Evolutionary conservation across 2,888 invertebrate species (phyloP).

Genomic region (Scaptomyza parva): DNA sequence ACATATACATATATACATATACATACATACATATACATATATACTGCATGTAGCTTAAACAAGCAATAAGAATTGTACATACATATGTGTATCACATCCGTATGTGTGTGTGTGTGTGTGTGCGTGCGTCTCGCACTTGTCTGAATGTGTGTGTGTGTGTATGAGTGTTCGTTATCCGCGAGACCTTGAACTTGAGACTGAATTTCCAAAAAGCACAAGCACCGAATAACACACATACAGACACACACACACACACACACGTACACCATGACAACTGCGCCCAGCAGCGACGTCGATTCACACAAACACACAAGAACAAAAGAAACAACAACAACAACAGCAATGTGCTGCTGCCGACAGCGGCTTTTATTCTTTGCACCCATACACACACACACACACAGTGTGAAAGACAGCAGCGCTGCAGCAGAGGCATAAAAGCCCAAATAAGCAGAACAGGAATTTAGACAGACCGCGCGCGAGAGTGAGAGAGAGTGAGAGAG

Average conservation of each 20-base stretch:
- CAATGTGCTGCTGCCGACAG: conserved; percentile 38
- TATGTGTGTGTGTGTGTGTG: conserved; percentile 64
- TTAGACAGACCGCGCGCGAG: conserved; percentile 36
- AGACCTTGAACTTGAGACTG: conserved; percentile 86
- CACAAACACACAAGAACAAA: conserved; percentile 62
- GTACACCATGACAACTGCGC: conserved; percentile 42
- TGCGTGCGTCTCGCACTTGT: conserved; percentile 58
- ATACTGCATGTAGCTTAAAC: conserved; percentile 29
- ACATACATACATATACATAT: conserved; percentile 7
- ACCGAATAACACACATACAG: conserved; percentile 35
- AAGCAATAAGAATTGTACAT: conserved; percentile 50
- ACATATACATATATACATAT: conserved; percentile 1
- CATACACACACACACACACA: conserved; percentile 32
- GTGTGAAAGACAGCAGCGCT: conserved; percentile 51
- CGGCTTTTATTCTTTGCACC: conserved; percentile 66
- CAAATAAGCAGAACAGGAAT: conserved; percentile 77
- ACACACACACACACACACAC: conserved; percentile 29
- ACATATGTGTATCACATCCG: conserved; percentile 20
- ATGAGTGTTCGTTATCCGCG: conserved; percentile 82
- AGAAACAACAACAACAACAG: conserved; percentile 37
- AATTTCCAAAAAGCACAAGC: conserved; percentile 84
- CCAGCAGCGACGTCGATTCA: conserved; percentile 49
- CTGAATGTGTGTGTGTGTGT: conserved; percentile 65
- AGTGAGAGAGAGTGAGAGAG: conserved; percentile 4
- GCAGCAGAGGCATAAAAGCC: conserved; percentile 66